A percentile compares a stretch with the other conserved stretches of the same genome.
Evolutionary conservation across 2,888 invertebrate genomes (phyloP).

Genomic region (Calameuta idolon): DNA sequence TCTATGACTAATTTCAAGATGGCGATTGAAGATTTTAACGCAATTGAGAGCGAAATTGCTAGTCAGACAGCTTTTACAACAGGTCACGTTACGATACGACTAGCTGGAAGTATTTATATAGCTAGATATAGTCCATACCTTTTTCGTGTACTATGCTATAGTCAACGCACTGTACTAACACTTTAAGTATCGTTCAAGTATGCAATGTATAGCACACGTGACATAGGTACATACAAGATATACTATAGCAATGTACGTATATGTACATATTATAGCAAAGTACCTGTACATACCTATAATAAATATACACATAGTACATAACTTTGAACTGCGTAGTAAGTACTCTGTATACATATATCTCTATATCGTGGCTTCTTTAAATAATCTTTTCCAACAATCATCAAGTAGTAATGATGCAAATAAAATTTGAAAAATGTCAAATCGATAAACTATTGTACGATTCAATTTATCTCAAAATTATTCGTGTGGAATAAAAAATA

Average conservation of each 20-base stretch:
- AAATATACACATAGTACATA: background rate
- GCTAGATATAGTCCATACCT: background rate
- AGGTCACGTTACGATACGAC: background rate
- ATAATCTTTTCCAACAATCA: background rate
- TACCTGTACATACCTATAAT: background rate
- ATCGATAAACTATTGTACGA: background rate
- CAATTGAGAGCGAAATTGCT: background rate
- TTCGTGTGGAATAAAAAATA: background rate
- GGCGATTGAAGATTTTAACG: background rate
- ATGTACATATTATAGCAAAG: background rate
- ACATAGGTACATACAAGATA: background rate
- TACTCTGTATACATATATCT: background rate
- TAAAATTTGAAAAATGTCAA: background rate
- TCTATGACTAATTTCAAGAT: background rate
- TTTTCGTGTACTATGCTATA: background rate
- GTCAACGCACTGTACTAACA: background rate
- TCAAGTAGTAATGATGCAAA: background rate
- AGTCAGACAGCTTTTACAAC: background rate
- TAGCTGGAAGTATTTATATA: background rate
- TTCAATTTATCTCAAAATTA: background rate
- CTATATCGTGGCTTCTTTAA: too few relatives aligned
- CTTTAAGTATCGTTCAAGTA: background rate
- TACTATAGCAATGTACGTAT: background rate
- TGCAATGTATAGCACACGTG: background rate
- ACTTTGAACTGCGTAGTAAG: background rate